These are phyloP conservation scores for Helicoverpa assulta DNA, from an alignment of 2,888 invertebrate species.

Conservation along the genomic window DNA sequence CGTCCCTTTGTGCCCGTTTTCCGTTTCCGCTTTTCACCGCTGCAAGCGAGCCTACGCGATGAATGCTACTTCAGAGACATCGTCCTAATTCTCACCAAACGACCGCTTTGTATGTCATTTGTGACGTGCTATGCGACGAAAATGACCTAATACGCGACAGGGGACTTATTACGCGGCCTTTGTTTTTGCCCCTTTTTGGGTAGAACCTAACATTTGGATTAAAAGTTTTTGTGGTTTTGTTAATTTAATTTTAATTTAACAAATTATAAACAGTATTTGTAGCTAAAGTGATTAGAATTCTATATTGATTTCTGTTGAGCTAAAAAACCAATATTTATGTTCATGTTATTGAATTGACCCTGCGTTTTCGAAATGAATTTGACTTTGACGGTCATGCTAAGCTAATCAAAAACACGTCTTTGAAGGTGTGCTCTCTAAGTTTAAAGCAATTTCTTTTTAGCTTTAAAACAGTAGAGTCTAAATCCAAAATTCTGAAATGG, in stretches of 20 bases:
- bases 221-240: background rate
- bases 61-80: conserved; percentile 55
- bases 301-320: too few relatives aligned
- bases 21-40: conserved; percentile 72
- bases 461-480: too few relatives aligned
- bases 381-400: too few relatives aligned
- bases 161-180: conserved; percentile 10
- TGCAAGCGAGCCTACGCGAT: conserved; percentile 42
- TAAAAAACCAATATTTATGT: too few relatives aligned
- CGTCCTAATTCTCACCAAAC: conserved; percentile 65
- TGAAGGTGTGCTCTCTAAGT: too few relatives aligned
- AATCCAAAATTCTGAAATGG: too few relatives aligned
- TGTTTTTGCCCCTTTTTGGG: conserved; percentile 15
- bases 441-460: too few relatives aligned
- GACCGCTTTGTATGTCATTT: conserved; percentile 63
- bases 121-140: conserved; percentile 45
- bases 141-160: conserved; percentile 51
- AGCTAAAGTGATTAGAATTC: too few relatives aligned
- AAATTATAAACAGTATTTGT: background rate
- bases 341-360: too few relatives aligned
- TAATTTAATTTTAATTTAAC: conserved; percentile 5
- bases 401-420: too few relatives aligned
- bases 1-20: conserved; percentile 70
- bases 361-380: too few relatives aligned
- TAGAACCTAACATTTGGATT: background rate